These are phyloP conservation scores for Branchellion lobata DNA, from an alignment of 2,888 invertebrate genomes.

Conservation along the genomic window DNA sequence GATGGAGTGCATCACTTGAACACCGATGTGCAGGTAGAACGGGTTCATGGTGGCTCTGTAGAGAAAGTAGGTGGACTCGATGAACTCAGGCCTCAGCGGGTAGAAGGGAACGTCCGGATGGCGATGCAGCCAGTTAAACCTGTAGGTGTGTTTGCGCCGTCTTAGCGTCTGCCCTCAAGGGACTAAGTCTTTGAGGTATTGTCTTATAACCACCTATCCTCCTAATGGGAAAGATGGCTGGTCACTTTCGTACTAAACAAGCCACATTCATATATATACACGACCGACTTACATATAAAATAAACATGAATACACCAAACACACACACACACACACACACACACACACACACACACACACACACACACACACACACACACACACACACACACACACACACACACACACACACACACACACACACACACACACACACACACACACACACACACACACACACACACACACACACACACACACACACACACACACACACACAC, in stretches of 20 bases:
- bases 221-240: no score
- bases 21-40: conserved; percentile 70
- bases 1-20: conserved; percentile 66
- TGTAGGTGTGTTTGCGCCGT: background rate
- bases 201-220: no score
- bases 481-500: conserved; percentile 22
- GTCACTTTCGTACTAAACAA: no score
- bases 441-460: conserved; percentile 22
- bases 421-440: conserved; percentile 24
- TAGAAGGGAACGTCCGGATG: conserved; percentile 68
- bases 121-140: conserved; percentile 60
- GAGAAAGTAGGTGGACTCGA: conserved; percentile 69
- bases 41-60: conserved; percentile 70
- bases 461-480: conserved; percentile 23
- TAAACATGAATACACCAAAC: no score
- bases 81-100: conserved; percentile 69
- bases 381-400: background rate
- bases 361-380: conserved; percentile 9
- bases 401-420: conserved; percentile 16
- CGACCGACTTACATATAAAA: no score
- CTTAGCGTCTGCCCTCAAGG: no score
- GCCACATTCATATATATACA: no score
- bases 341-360: conserved; percentile 23
- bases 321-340: conserved; percentile 23
- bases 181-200: no score